Base-by-base conservation (phyloP, 2,113 vertebrate species). In the Ramphastos sulfuratus region DNA sequence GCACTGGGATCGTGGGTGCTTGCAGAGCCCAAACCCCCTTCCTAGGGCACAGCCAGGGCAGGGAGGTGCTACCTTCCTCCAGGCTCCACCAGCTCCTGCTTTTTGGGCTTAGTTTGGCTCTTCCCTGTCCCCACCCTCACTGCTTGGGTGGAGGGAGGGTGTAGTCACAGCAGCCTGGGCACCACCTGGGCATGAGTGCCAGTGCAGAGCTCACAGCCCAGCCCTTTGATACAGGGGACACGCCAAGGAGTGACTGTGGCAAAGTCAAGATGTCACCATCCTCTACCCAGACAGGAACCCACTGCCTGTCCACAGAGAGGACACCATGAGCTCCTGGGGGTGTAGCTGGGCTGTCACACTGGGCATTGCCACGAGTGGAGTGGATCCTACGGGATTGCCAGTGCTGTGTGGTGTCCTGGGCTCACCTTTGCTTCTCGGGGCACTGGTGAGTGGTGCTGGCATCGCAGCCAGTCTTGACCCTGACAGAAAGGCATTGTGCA, bases 231-330 rank as follows among this genome's bases (percentile, higher is more conserved):
- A 56, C 0, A 0, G 7, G 0, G 10, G 14, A 5, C 54, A 31
- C 28, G 59, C 3, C 0, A 0, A 37, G 33, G 63, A 67, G 58
- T 0, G 0, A 31, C n/a, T 0, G 4, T 72, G 33, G 16, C 1
- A 0, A 79, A 78, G 63, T 55, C 0, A 0, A 31, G n/a, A 61
- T 52, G 52, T 89, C 20, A 16, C 35, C 37, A 1, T 74, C 31
- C 23, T 80, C 39, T 28, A 28, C 39, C 6, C 66, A 63, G 23
- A 14, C 16, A 11, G 25, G 65, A 77, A 37, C 13, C 10, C 0
- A 2, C 69, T 61, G 59, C 8, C 0, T 0, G 10, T 20, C 50
- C 37, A 27, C 2, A 3, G n/a, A 28, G 50, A 35, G 37, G 56
- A 19, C 12, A 4, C 35, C 52, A 8, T 28, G 16, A 17, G 28